Percentiles rank a stretch among this genome's conserved stretches.
These are phyloP conservation scores for Zhuqinia jingwanae DNA, from an alignment of 2,888 invertebrate genomes.

Conservation along the genomic window DNA sequence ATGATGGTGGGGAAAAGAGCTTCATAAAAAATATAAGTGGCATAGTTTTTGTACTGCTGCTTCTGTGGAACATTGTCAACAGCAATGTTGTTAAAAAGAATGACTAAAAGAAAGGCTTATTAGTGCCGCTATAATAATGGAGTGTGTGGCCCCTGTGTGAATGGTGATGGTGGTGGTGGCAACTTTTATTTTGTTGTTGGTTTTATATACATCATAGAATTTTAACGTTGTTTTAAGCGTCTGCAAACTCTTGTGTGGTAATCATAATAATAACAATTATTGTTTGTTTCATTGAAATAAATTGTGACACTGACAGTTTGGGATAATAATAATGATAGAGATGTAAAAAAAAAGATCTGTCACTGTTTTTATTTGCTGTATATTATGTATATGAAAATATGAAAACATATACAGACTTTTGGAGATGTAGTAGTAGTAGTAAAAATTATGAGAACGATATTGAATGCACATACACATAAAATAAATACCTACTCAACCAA, in stretches of 20 bases:
- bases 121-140: slow-evolving; percentile 9
- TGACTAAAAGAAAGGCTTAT: slow-evolving; percentile 45
- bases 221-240: slow-evolving; percentile 40
- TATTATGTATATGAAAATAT: neutral
- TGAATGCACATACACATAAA: no score
- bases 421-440: no score
- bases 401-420: neutral
- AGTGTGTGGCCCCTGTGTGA: slow-evolving; percentile 3
- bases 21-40: slow-evolving; percentile 36
- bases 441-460: no score
- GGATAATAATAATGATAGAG: slow-evolving; percentile 48
- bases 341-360: slow-evolving; percentile 52
- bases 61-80: slow-evolving; percentile 22
- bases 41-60: slow-evolving; percentile 5
- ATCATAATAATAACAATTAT: slow-evolving; percentile 38
- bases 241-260: slow-evolving; percentile 22
- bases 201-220: neutral
- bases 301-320: slow-evolving; percentile 53
- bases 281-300: slow-evolving; percentile 35
- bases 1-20: slow-evolving; percentile 22
- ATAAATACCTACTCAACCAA: neutral
- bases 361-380: slow-evolving; percentile 33
- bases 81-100: slow-evolving; percentile 38
- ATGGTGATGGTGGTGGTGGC: slow-evolving; percentile 11
- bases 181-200: neutral